Base-by-base conservation (phyloP, 2,888 invertebrate species). In the Trachelus troglodyta region DNA sequence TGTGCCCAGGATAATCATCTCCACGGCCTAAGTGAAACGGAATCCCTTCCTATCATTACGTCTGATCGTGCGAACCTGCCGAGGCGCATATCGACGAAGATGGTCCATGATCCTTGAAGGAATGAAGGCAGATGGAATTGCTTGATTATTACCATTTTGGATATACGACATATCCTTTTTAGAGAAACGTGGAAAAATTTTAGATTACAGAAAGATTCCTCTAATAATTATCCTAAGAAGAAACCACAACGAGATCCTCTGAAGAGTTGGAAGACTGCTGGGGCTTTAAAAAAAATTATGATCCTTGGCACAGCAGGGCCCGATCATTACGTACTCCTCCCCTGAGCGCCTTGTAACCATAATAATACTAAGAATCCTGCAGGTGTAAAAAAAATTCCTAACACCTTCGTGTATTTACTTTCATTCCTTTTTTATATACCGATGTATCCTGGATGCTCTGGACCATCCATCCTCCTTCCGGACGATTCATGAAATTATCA, bases 41-140 rank as follows among this genome's bases (percentile, higher is more conserved):
- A 69, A 33, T 69, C 69, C 69, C 69, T 30, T 33, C 31, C 69
- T 69, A 69, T 69, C 69, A 69, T 69, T 69, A 69, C 69, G 40
- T 40, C 40, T 40, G 69, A 69, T 30, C 69, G 69, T 33, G 69
- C 69, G 15, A 69, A 12, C 12, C 69, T 33, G 30, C 69, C 30
- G n/a, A 3, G 69, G 6, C 69, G 1, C 69, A 6, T 40, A 40
- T 40, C 40, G 40, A 6, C 15, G 40, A 40, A 40, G 15, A 40
- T 40, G 15, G 15, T 40, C 40, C 40, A 6, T 40, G 40, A 40
- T 40, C 15, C 15, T 40, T 15, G 40, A 40, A 40, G 6, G 40
- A 40, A 40, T 6, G 15, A 40, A 15, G 6, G 40, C 40, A 40
- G 40, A 40, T 40, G 15, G 6, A 40, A 15, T 40, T 40, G 15